Conservation (phyloP, 92 coral and sea anemone genomes). For the Umimayanthus chanpuru region DNA sequence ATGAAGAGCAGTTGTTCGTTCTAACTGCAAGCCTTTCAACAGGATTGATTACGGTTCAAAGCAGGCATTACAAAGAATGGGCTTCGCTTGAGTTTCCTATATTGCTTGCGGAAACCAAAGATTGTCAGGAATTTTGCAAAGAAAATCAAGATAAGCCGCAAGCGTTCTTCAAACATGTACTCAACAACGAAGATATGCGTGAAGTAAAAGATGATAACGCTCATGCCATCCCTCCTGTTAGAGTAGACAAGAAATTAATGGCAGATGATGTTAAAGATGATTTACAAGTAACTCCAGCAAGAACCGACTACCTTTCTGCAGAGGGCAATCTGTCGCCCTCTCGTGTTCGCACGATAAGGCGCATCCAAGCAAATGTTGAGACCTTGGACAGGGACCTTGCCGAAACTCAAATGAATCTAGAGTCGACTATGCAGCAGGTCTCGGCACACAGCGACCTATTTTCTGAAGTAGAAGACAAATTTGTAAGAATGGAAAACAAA, state of each 20-base stretch:
- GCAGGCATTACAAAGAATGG: slow-evolving; percentile 22
- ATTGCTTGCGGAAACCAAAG: not conserved
- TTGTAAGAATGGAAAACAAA: slow-evolving; percentile 8
- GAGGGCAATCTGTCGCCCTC: slow-evolving; percentile 7
- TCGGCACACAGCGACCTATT: slow-evolving; percentile 5
- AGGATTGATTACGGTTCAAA: slow-evolving; percentile 3
- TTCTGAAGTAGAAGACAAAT: no score
- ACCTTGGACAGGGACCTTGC: slow-evolving; percentile 28
- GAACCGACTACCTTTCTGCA: not conserved
- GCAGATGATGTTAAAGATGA: not conserved
- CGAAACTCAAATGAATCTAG: slow-evolving; percentile 2
- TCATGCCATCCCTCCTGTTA: not conserved
- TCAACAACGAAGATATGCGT: no score
- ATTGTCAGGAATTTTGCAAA: not conserved
- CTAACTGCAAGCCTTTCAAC: slow-evolving; percentile 8
- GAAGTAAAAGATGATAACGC: not conserved
- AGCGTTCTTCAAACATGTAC: not conserved
- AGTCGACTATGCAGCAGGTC: not conserved
- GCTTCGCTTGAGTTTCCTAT: slow-evolving; percentile 15
- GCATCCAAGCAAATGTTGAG: slow-evolving; percentile 13
- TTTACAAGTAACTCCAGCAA: slow-evolving; percentile 11
- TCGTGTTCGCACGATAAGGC: slow-evolving; percentile 28
- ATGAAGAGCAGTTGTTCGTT: slow-evolving; percentile 24
- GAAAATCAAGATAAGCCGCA: not conserved
- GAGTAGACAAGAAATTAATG: slow-evolving; percentile 5